Evolutionary conservation across 2,113 vertebrate species (phyloP), one percentile per base, ranked within the genome.

Genomic region (Ceyx margarethae): DNA sequence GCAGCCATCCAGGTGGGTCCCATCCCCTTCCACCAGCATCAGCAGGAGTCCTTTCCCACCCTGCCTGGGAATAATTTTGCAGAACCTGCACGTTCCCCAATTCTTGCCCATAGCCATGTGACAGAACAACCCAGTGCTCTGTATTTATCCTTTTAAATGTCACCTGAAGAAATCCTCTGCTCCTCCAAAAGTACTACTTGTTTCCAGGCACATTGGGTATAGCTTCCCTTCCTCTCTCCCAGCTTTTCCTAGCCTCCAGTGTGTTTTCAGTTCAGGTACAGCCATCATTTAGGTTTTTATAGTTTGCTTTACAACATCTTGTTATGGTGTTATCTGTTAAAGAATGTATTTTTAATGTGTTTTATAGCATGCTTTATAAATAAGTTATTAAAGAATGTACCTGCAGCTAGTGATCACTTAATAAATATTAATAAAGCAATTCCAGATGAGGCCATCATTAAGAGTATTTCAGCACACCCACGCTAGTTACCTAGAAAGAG

Each of bases 321-420:
- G 93, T 96, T 91, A 96, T 94, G 96, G 95, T 2, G 15, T 96
- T 92, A 87, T 97, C 96, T 98, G 97, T 97, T 97, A 97, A 96
- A 97, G 86, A 93, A 98, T 98, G 96, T 97, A 97, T 98, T 97
- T 97, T 98, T 98, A 98, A 98, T 97, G 96, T 95, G 92, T 91
- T 97, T 97, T 97, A 96, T 97, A 96, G 93, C 86, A 74, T 65
- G 88, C 91, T 23, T 94, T 96, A 97, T 97, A 97, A 97, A 98
- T 98, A 97, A 97, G 91, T 97, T 96, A 96, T 89, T 93, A 95
- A 97, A 96, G 91, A 96, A 97, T 90, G 92, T 96, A 97, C 94
- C 96, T 96, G 96, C 90, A 96, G 91, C 96, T 96, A 97, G 96
- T 45, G 93, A 96, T 96, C 96, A 94, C 95, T 95, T 97, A 97